A percentile compares a stretch with the other conserved stretches of the same genome.
Conservation (phyloP, 2,888 invertebrate genomes). For the Heteropelma amictum region DNA sequence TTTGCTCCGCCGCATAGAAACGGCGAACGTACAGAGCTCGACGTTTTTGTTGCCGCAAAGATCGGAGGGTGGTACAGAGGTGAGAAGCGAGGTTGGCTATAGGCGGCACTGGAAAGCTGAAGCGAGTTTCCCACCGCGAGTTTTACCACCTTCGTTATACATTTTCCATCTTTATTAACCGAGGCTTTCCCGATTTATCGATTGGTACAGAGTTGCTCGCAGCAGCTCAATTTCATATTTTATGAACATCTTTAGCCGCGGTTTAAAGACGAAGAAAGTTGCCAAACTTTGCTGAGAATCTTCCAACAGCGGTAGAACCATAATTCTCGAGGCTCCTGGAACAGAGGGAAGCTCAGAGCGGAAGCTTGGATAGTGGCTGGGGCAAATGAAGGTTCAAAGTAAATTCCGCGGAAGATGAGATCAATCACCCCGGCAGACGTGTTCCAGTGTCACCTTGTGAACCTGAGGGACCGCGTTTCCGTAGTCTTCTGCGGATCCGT, state of each 20-base stretch:
- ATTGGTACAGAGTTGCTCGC: background rate
- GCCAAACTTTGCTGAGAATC: background rate
- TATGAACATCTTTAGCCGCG: background rate
- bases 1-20: background rate
- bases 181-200: constrained; percentile 5
- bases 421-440: constrained; percentile 55
- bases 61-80: background rate
- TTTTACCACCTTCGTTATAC: constrained; percentile 27
- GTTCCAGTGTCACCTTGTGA: constrained; percentile 12
- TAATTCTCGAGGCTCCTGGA: background rate
- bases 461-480: constrained; percentile 34
- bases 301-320: background rate
- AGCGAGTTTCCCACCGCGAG: background rate
- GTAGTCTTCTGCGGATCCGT: constrained; percentile 37
- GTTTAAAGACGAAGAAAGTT: background rate
- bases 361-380: no score
- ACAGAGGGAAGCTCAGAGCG: background rate
- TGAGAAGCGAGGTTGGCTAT: background rate
- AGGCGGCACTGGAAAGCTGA: no score
- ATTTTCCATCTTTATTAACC: constrained; percentile 15
- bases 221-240: background rate
- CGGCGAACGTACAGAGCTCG: background rate
- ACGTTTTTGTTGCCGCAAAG: background rate
- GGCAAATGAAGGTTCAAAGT: constrained; percentile 12
- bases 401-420: constrained; percentile 45